Conservation (phyloP, 2,797 vertebrate genomes). For the Myotis planiceps region DNA sequence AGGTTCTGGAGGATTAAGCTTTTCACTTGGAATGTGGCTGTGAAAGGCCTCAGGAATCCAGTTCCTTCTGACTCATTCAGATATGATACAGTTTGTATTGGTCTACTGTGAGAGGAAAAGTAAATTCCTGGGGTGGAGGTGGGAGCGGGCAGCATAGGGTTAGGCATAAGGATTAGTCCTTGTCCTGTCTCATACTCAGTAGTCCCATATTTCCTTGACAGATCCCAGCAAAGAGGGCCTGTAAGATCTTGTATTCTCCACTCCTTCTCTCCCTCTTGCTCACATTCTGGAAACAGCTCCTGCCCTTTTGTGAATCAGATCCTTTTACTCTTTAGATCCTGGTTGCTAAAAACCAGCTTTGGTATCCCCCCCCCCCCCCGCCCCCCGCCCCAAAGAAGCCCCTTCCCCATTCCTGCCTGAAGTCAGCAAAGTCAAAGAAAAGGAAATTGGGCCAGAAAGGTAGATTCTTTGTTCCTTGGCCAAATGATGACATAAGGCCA, state of each 20-base stretch:
- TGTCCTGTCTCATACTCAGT: background rate
- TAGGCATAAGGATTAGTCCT: background rate
- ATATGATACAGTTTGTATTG: background rate
- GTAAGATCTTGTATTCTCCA: background rate
- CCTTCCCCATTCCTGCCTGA: background rate
- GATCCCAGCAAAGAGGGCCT: background rate
- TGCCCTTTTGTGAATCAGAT: background rate
- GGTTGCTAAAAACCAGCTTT: background rate
- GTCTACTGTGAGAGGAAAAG: background rate
- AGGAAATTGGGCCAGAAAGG: background rate
- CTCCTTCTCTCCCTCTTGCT: background rate
- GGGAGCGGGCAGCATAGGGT: rapidly evolving
- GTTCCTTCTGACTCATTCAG: conserved; percentile 8
- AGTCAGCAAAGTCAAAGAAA: background rate
- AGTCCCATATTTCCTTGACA: background rate
- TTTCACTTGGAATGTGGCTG: conserved; percentile 10
- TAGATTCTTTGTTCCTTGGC: background rate
- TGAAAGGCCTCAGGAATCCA: background rate
- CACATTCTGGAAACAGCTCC: background rate
- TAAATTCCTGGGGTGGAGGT: background rate
- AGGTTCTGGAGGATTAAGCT: background rate
- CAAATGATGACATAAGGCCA: background rate
- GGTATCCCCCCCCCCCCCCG: rapidly evolving
- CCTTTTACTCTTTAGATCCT: background rate
- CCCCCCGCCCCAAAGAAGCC: background rate